These are phyloP conservation scores for Zosterops hypoxanthus DNA, from an alignment of 2,113 vertebrate species.

Conservation along the genomic window DNA sequence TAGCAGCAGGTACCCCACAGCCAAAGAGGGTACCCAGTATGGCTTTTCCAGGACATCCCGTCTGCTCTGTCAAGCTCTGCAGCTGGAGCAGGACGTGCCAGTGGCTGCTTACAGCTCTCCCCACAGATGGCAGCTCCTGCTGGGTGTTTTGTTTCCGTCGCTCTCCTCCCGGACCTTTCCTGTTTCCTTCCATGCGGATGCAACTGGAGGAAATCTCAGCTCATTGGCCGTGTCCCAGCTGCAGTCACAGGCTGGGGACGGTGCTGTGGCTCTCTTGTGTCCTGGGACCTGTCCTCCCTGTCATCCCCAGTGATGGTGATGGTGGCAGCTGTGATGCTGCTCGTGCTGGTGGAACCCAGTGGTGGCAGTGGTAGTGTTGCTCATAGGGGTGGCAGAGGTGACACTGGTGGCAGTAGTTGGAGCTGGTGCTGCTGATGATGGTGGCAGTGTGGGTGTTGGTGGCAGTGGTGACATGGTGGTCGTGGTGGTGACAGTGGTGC, in stretches of 20 bases:
- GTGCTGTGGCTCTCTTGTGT: background rate
- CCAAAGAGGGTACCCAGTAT: rapidly evolving
- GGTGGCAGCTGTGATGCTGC: background rate
- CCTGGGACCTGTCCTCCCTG: background rate
- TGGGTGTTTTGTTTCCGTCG: background rate
- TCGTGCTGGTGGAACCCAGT: rapidly evolving
- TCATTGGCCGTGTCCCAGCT: rapidly evolving
- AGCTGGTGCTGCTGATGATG: background rate
- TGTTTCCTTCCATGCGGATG: background rate
- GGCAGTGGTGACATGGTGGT: too few species aligned
- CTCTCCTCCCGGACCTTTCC: background rate
- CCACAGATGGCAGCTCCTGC: background rate
- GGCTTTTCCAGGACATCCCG: background rate
- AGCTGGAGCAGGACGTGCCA: background rate
- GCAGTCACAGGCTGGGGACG: background rate
- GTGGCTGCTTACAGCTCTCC: background rate
- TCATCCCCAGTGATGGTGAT: rapidly evolving
- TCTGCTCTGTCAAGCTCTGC: background rate
- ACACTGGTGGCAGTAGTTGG: background rate
- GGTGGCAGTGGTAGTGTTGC: background rate
- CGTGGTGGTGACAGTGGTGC: too few species aligned
- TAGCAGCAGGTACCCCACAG: background rate
- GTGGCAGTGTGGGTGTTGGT: background rate
- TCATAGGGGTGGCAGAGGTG: background rate
- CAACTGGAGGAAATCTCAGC: background rate